Percentiles rank a stretch among this genome's conserved stretches.
These are phyloP conservation scores for Siniperca obscura DNA, from an alignment of 2,797 vertebrate species.

Conservation along the genomic window DNA sequence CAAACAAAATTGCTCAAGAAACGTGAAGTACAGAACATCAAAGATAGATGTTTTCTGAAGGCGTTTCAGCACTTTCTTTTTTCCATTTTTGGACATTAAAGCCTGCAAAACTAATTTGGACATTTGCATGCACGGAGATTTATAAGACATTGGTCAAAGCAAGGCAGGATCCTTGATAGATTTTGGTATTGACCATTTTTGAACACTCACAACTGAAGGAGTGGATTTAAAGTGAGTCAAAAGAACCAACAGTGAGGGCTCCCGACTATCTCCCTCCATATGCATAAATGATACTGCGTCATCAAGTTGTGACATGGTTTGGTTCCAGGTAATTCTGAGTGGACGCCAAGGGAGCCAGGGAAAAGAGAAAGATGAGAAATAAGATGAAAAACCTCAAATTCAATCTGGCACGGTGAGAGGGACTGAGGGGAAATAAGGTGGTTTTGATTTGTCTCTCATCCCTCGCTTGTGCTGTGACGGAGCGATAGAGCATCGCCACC, in stretches of 20 bases:
- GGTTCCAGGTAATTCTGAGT: constrained; percentile 78
- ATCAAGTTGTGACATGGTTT: constrained; percentile 62
- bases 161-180: constrained; percentile 16
- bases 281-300: constrained; percentile 66
- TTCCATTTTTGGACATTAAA: constrained; percentile 26
- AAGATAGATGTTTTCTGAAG: constrained; percentile 11
- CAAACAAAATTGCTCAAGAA: background rate
- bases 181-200: constrained; percentile 34
- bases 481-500: constrained; percentile 71
- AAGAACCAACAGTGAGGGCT: constrained; percentile 37
- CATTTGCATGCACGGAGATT: constrained; percentile 39
- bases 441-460: constrained; percentile 83
- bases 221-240: constrained; percentile 55
- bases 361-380: constrained; percentile 78
- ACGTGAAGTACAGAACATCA: background rate
- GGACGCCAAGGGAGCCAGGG: constrained; percentile 69
- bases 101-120: constrained; percentile 33
- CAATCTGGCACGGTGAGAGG: constrained; percentile 80
- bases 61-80: constrained; percentile 1
- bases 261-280: constrained; percentile 49
- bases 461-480: constrained; percentile 69
- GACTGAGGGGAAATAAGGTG: constrained; percentile 81
- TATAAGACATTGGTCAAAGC: constrained; percentile 5
- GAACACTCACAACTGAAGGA: constrained; percentile 28
- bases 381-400: constrained; percentile 84